Percentiles rank a stretch among this genome's conserved stretches.
These are phyloP conservation scores for Lamellibrachia luymesi DNA, from an alignment of 1,140 invertebrate species.

Conservation along the genomic window DNA sequence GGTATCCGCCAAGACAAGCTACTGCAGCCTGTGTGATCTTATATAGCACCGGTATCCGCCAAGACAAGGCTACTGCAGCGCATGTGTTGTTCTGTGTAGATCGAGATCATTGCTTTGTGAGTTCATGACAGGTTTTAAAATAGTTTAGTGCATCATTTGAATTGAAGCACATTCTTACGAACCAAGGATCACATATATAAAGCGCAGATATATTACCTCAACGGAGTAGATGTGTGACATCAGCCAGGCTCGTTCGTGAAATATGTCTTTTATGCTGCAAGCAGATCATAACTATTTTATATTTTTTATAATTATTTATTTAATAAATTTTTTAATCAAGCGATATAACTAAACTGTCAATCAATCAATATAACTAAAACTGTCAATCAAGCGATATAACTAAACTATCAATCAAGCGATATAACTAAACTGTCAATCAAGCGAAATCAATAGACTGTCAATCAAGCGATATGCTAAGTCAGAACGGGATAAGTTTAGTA, in stretches of 20 bases:
- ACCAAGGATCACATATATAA: background rate
- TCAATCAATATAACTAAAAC: background rate
- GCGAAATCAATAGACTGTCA: background rate
- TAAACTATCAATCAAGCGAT: background rate
- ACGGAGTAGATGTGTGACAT: constrained; percentile 79
- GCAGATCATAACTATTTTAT: constrained; percentile 21
- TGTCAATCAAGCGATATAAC: background rate
- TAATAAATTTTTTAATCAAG: background rate
- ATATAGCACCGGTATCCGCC: too few relatives aligned
- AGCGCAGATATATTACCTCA: constrained; percentile 35
- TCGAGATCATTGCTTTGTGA: background rate
- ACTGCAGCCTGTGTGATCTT: background rate
- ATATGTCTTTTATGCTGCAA: constrained; percentile 83
- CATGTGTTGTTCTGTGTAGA: too few relatives aligned
- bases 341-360: constrained; percentile 3
- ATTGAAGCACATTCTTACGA: background rate
- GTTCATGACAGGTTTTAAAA: background rate
- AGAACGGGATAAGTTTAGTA: too few relatives aligned
- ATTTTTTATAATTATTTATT: background rate
- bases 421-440: background rate
- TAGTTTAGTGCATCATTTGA: background rate
- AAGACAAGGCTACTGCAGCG: too few relatives aligned
- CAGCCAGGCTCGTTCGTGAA: constrained; percentile 91
- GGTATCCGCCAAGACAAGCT: too few relatives aligned
- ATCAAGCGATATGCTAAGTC: background rate